These are phyloP conservation scores for Saccopteryx leptura DNA, from an alignment of 2,113 vertebrate species.

Conservation along the genomic window DNA sequence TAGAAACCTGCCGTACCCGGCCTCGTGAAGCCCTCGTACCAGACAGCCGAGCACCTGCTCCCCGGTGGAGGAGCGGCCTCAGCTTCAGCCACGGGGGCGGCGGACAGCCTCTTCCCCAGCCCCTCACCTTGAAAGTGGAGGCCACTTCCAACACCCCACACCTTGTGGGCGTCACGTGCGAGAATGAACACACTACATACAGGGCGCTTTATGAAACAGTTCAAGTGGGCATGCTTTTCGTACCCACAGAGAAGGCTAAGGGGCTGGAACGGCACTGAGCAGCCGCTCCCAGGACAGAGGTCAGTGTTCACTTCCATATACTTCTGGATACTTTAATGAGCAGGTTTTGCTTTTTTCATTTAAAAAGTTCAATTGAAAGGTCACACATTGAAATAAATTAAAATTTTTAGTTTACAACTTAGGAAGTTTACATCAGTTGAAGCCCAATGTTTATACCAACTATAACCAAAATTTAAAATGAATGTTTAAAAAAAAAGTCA, in stretches of 20 bases:
- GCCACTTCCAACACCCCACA: background rate
- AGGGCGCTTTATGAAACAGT: fast-evolving
- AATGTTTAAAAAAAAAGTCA: background rate
- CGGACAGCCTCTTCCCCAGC: background rate
- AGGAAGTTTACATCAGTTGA: background rate
- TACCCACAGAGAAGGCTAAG: background rate
- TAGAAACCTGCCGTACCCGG: fast-evolving
- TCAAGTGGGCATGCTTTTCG: fast-evolving
- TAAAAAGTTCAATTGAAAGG: background rate
- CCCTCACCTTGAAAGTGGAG: fast-evolving
- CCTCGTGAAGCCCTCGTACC: background rate
- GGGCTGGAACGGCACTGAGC: background rate
- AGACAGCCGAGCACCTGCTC: fast-evolving
- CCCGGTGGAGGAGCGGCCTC: fast-evolving
- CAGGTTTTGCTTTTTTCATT: background rate
- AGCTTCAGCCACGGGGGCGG: fast-evolving
- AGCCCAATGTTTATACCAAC: background rate
- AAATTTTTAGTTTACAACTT: background rate
- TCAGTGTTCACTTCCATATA: fast-evolving
- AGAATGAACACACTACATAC: no score
- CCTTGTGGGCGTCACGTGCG: fast-evolving
- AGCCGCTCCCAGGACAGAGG: background rate
- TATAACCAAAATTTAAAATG: background rate
- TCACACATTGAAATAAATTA: background rate
- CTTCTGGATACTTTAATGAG: background rate